Percentiles rank a stretch among this genome's conserved stretches.
These are phyloP conservation scores for Boulengeromyrus knoepffleri DNA, from an alignment of 2,113 vertebrate species.

Conservation along the genomic window DNA sequence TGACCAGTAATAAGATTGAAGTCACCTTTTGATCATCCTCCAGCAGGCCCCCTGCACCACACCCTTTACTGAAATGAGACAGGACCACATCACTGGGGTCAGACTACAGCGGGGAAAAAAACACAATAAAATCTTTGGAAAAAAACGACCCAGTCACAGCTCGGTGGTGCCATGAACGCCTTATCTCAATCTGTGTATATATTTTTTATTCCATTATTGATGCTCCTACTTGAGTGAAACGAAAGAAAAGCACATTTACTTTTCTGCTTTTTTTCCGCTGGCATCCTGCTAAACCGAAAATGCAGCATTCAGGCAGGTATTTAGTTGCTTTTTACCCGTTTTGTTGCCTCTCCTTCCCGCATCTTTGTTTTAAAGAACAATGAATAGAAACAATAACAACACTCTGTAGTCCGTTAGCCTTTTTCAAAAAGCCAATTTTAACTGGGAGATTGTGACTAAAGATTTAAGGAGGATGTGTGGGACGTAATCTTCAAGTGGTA, in stretches of 20 bases:
- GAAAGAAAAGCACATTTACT: slow-evolving; percentile 53
- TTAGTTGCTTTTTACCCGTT: slow-evolving; percentile 29
- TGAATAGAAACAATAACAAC: slow-evolving; percentile 17
- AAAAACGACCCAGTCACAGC: slow-evolving; percentile 22
- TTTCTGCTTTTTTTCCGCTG: slow-evolving; percentile 29
- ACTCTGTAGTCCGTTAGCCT: slow-evolving; percentile 28
- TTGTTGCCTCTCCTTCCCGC: slow-evolving; percentile 7
- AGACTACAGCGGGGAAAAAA: slow-evolving; percentile 16
- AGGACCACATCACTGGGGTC: neutral
- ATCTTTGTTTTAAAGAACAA: slow-evolving; percentile 25
- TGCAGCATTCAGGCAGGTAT: slow-evolving; percentile 30
- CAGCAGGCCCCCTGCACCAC: slow-evolving; percentile 4
- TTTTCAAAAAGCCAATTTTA: slow-evolving; percentile 25
- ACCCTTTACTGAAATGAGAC: neutral
- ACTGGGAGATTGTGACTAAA: slow-evolving; percentile 21
- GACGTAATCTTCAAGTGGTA: slow-evolving; percentile 23
- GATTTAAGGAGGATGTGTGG: slow-evolving; percentile 11
- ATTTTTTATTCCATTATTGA: slow-evolving; percentile 29
- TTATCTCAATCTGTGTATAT: slow-evolving; percentile 28
- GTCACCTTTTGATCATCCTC: slow-evolving; percentile 19
- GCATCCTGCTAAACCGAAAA: slow-evolving; percentile 28
- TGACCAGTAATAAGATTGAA: slow-evolving; percentile 36
- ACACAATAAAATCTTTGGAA: neutral
- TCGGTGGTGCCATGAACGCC: slow-evolving; percentile 42
- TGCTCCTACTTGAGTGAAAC: slow-evolving; percentile 32